Evolutionary conservation across 2,888 invertebrate genomes (phyloP), one percentile per base, ranked within the genome.

Genomic region (Cremastinae sp.): DNA sequence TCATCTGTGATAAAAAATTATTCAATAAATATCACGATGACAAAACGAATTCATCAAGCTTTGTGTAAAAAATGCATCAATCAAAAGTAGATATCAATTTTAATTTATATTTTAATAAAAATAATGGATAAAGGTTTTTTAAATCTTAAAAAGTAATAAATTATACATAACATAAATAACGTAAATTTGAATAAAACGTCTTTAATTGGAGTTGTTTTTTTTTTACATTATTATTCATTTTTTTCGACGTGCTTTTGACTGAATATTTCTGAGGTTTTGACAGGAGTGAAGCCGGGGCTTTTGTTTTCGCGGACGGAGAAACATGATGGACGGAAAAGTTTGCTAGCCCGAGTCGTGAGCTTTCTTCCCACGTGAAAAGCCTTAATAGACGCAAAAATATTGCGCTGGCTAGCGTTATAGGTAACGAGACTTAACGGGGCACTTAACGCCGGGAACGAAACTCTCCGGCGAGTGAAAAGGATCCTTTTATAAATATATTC

Each of bases 341-440:
- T 72, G 71, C 62, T 59, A 22, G n/a, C 62, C 66, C 75, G 35
- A 53, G 62, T 62, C 64, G 66, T 12, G 58, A 64, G 39, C 43
- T 28, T 14, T 18, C 35, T 20, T 43, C 22, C 41, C 59, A 74
- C 73, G 64, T 43, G 72, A 47, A 68, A 75, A 49, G 73, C 69
- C 84, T 82, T 85, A 86, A 87, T 85, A 84, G 86, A 85, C 81
- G 84, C 83, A 83, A 84, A 86, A 87, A 87, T 86, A 87, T 86
- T 84, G 84, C 83, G 5, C 28, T 5, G 28, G 83, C 82, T 79
- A 77, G 73, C 62, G 69, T 69, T 73, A 77, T 74, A 77, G 65
- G 79, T 78, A 79, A 81, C 82, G 75, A 82, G 81, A 82, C 80
- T 82, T 82, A 78, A 80, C 82, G 82, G 76, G 78, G 80, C 82